Base-by-base conservation (phyloP, 2,113 vertebrate genomes). In the Genyomyrus donnyi region DNA sequence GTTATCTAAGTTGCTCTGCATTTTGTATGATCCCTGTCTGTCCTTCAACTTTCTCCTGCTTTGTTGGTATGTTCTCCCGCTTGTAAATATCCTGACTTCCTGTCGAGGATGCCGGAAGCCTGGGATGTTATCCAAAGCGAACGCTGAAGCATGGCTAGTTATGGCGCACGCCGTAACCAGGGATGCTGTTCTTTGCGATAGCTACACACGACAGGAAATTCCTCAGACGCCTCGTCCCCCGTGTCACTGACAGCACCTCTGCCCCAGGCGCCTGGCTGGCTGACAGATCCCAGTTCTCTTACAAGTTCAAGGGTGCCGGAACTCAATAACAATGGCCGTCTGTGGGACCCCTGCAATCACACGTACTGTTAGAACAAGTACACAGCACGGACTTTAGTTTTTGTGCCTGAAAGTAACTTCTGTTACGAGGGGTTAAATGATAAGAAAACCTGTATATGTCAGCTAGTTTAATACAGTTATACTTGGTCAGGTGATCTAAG, bases 201-300 rank as follows among this genome's bases (percentile, higher is more conserved):
- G 91, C 91, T 88, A 92, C 92, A 95, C 94, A 95, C 89, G 92
- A 91, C 95, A 95, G 95, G 96, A 96, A 96, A 95, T 96, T 96
- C 95, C 94, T 95, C 62, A 70, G 27, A 31, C 10, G 27, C n/a
- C 10, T 13, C 10, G 10, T 70, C 3, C 27, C 27, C n/a, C 85
- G 31, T 90, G 90, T 89, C 91, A 90, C 89, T 39, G 91, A 90
- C 92, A 83, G 91, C 62, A 39, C 50, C 91, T 85, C 70, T 13
- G 88, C 74, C 91, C 17, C 7, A 13, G 58, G 42, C 13, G 52
- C 58, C 27, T 10, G 48, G 27, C n/a, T 21, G 56, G 58, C 50
- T 9, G 27, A 49, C 50, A 39, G 88, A 89, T 66, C 24, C 27
- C 87, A 27, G 89, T 80, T 48, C 56, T 87, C 66, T 84, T 66